Percentiles rank a stretch among this genome's conserved stretches.
phyloP scores from a whole-genome alignment of 1,140 invertebrate genomes.

The Pseudachorutes palmiensis region DNA sequence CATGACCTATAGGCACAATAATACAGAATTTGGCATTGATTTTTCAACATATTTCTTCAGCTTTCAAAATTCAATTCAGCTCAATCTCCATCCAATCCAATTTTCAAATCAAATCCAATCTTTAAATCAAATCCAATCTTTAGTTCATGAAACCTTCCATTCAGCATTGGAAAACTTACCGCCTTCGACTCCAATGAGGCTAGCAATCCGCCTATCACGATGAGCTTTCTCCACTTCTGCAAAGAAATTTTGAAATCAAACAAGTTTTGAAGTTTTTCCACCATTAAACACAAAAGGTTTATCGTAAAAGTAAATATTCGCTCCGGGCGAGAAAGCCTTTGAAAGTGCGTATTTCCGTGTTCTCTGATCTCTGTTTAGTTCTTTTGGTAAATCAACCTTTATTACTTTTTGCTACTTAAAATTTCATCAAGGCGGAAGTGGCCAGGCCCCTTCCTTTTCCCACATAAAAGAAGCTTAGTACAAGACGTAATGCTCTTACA shows the following conservation, averaged over 20 bases:
- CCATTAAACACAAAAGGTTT: too few species aligned
- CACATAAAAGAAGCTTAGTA: background rate
- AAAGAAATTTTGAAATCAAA: slow-evolving; percentile 1
- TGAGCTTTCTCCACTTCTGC: slow-evolving; percentile 46
- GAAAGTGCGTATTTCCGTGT: background rate
- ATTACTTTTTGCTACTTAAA: background rate
- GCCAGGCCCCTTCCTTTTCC: background rate
- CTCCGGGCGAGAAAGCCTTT: too few species aligned
- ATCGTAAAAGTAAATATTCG: too few species aligned
- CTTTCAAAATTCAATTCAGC: too few species aligned
- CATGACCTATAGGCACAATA: slow-evolving; percentile 42
- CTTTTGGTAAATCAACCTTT: background rate
- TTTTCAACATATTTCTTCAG: too few species aligned
- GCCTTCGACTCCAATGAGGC: slow-evolving; percentile 50
- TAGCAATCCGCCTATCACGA: slow-evolving; percentile 43
- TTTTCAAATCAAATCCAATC: too few species aligned
- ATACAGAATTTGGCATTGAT: background rate
- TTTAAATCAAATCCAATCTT: too few species aligned
- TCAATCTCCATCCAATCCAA: too few species aligned
- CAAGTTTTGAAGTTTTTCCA: too few species aligned
- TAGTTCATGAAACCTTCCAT: too few species aligned
- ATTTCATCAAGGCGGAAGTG: background rate
- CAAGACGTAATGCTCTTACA: background rate
- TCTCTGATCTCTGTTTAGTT: background rate
- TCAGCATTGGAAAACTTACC: slow-evolving; percentile 38